Percentiles rank a stretch among this genome's conserved stretches.
phyloP scores from a whole-genome alignment of 1,140 invertebrate genomes.

The Thaumatotibia leucotreta region DNA sequence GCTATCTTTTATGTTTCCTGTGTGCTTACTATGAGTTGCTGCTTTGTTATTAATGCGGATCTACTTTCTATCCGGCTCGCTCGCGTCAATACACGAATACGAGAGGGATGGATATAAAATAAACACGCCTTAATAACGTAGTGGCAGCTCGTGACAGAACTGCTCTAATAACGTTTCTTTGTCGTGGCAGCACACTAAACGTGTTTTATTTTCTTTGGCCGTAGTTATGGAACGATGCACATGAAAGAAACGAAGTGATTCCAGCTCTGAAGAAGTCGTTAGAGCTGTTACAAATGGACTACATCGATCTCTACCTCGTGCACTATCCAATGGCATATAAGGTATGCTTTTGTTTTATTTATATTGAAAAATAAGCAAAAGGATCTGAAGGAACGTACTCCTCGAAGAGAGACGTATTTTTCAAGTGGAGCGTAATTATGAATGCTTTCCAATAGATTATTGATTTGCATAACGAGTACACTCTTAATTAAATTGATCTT shows the following conservation, averaged over 20 bases:
- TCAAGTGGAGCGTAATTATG: not conserved
- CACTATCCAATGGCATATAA: slow-evolving; percentile 81
- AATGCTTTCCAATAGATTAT: too few relatives aligned
- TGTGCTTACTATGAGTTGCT: too few relatives aligned
- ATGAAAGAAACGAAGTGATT: slow-evolving; percentile 46
- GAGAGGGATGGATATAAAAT: too few relatives aligned
- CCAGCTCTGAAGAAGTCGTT: slow-evolving; percentile 73
- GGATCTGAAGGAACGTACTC: not conserved
- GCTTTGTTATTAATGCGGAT: too few relatives aligned
- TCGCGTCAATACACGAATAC: too few relatives aligned
- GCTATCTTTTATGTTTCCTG: not conserved
- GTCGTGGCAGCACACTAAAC: not conserved
- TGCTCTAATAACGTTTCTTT: not conserved
- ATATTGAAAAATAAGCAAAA: not conserved
- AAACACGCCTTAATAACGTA: too few relatives aligned
- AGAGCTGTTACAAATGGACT: slow-evolving; percentile 77
- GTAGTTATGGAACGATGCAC: slow-evolving; percentile 62
- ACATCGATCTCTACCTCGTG: slow-evolving; percentile 85
- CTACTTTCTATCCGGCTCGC: too few relatives aligned
- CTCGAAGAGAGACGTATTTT: not conserved
- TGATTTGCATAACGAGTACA: too few relatives aligned
- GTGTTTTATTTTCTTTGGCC: slow-evolving; percentile 20
- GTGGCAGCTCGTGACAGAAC: too few relatives aligned
- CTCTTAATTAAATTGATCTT: too few relatives aligned
- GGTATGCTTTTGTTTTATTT: slow-evolving; percentile 25